Evolutionary conservation across 2,113 vertebrate species (phyloP).

Genomic region (Synodontis membranacea): DNA sequence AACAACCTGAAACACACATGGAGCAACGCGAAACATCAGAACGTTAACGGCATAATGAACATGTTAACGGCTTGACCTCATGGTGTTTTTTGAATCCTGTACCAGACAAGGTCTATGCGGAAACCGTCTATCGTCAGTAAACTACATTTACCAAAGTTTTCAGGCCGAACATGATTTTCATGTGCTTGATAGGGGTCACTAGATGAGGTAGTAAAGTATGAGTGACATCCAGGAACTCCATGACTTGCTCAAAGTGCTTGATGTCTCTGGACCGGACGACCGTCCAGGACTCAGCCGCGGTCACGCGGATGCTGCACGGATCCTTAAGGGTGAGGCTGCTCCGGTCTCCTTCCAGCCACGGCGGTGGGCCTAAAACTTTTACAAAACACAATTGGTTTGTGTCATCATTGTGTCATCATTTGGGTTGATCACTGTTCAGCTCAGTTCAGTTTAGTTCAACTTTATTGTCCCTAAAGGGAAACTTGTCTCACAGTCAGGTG

Average conservation of each 20-base stretch:
- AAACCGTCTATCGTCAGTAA: not conserved
- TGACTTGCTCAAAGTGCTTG: conserved; percentile 61
- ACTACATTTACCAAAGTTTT: conserved; percentile 70
- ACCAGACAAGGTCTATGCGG: not conserved
- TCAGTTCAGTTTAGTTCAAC: no score
- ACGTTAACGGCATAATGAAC: no score
- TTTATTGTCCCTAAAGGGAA: no score
- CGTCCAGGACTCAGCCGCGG: conserved; percentile 59
- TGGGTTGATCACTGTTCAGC: no score
- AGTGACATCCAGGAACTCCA: conserved; percentile 64
- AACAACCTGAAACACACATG: conserved; percentile 57
- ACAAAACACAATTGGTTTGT: not conserved
- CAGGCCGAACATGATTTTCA: conserved; percentile 76
- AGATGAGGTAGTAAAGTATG: conserved; percentile 65
- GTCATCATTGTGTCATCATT: no score
- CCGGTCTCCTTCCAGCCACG: conserved; percentile 60
- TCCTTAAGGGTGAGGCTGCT: conserved; percentile 60
- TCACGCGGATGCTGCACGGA: conserved; percentile 62
- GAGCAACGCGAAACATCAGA: no score
- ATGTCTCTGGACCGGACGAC: conserved; percentile 65
- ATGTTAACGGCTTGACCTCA: not conserved
- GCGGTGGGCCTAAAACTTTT: conserved; percentile 57
- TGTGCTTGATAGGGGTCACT: conserved; percentile 72
- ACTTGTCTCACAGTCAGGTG: no score
- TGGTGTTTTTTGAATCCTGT: no score